These are phyloP conservation scores for Cerastis leucographa DNA, from an alignment of 2,888 invertebrate species.

Conservation along the genomic window DNA sequence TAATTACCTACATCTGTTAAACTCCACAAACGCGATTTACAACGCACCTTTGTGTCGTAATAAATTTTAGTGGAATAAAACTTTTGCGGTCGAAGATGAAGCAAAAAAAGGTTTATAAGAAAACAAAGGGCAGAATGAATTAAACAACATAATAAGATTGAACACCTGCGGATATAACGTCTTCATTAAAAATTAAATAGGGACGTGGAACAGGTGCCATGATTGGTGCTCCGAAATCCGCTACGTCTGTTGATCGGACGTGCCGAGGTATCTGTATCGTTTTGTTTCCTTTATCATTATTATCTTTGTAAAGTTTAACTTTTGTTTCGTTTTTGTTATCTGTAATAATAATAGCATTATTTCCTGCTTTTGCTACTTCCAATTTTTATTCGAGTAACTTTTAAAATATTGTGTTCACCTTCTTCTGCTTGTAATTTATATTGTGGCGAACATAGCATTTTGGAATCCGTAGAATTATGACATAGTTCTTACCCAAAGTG, in stretches of 20 bases:
- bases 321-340: conserved; percentile 24
- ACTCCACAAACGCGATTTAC: conserved; percentile 85
- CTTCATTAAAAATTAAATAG: conserved; percentile 88
- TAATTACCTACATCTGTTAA: conserved; percentile 90
- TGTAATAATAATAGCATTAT: background rate
- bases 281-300: conserved; percentile 45
- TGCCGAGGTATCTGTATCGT: conserved; percentile 23
- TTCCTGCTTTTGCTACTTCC: background rate
- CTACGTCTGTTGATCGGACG: conserved; percentile 52
- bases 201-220: conserved; percentile 84
- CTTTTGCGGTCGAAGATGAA: conserved; percentile 78
- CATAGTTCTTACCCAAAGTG: background rate
- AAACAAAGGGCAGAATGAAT: conserved; percentile 90
- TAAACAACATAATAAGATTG: conserved; percentile 87
- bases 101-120: conserved; percentile 81
- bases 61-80: conserved; percentile 86
- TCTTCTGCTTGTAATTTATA: background rate
- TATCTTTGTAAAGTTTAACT: conserved; percentile 30
- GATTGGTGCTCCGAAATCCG: conserved; percentile 76
- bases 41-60: conserved; percentile 84
- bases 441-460: background rate
- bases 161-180: conserved; percentile 88
- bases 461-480: background rate
- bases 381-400: background rate
- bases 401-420: too few relatives aligned